phyloP scores from a whole-genome alignment of 2,797 vertebrate genomes.

The Rhinichthys osculus region DNA sequence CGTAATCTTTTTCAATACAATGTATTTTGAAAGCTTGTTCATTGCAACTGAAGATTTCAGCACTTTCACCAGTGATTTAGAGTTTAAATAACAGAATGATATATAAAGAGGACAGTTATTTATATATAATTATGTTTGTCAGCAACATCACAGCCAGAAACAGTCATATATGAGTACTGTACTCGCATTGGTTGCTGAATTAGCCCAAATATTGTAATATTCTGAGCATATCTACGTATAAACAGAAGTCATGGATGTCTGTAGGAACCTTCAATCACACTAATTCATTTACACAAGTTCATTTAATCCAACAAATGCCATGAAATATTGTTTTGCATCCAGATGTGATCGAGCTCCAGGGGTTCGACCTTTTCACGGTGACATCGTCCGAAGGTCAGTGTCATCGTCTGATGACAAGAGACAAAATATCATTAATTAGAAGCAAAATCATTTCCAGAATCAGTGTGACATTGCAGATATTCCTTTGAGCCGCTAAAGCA shows the following conservation, averaged over 20 bases:
- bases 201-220: too few species aligned
- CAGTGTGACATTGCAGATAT: neutral
- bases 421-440: constrained; percentile 70
- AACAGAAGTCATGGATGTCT: neutral
- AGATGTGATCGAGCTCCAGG: constrained; percentile 60
- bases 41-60: neutral
- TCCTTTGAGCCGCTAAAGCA: neutral
- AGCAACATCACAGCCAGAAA: too few species aligned
- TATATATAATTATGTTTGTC: too few species aligned
- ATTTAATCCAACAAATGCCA: constrained; percentile 26
- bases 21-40: neutral
- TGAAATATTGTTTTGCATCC: neutral
- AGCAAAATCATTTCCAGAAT: neutral
- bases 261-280: neutral
- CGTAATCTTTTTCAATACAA: neutral
- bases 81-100: neutral
- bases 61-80: neutral
- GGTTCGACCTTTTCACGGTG: constrained; percentile 81
- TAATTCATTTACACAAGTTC: neutral
- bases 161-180: too few species aligned
- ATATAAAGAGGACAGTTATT: too few species aligned
- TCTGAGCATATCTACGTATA: too few species aligned
- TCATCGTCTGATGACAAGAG: constrained; percentile 75
- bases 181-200: neutral
- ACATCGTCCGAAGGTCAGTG: constrained; percentile 77